Evolutionary conservation across 35 echinoderm and acorn worm species (phyloP).

Genomic region (Diadema setosum): DNA sequence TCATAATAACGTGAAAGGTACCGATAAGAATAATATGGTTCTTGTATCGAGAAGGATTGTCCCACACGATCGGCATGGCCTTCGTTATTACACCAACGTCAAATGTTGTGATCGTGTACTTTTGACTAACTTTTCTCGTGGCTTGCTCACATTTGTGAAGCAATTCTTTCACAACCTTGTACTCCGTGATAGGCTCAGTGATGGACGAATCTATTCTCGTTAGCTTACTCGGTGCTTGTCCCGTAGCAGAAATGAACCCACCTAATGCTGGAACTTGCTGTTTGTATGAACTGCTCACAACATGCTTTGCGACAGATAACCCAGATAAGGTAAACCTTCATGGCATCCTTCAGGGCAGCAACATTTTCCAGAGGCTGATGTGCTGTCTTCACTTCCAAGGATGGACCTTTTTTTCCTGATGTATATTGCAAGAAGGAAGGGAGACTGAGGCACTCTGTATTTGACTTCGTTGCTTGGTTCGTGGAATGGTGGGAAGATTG

Average conservation of each 20-base stretch:
- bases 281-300: conserved; percentile 1
- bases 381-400: background rate
- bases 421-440: background rate
- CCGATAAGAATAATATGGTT: conserved; percentile 6
- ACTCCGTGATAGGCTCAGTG: conserved; percentile 21
- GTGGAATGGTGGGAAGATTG: background rate
- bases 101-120: conserved; percentile 12
- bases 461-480: background rate
- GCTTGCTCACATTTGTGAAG: conserved; percentile 13
- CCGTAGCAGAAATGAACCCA: conserved; percentile 38
- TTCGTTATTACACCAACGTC: conserved; percentile 39
- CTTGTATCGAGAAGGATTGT: background rate
- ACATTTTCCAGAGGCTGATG: background rate
- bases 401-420: background rate
- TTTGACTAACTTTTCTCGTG: conserved; percentile 18
- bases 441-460: background rate
- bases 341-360: background rate
- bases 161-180: background rate
- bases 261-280: conserved; percentile 19
- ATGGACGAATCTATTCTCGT: conserved; percentile 26
- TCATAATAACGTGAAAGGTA: background rate
- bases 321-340: background rate
- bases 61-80: conserved; percentile 18
- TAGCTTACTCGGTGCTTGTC: background rate
- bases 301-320: background rate